Evolutionary conservation across 37 sponge, comb jelly and placozoan species (phyloP).

Genomic region (Amphimedon queenslandica): DNA sequence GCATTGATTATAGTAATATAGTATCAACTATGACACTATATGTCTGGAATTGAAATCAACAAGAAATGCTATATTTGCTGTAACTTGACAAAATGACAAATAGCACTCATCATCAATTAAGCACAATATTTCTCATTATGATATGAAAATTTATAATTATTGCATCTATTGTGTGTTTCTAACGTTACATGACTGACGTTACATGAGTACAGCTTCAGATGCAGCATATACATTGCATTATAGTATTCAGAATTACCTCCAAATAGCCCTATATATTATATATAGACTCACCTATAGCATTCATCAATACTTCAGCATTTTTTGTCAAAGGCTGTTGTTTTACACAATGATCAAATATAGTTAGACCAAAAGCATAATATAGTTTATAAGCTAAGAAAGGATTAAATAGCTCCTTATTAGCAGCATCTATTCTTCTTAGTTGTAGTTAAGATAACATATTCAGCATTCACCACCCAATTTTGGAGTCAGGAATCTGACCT

Average conservation of each 20-base stretch:
- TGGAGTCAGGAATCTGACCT: too few relatives aligned
- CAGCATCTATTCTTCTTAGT: not conserved
- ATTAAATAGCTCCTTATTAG: slow-evolving; percentile 5
- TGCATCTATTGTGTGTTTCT: not conserved
- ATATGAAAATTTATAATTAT: not conserved
- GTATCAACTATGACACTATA: slow-evolving; percentile 6
- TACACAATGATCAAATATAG: not conserved
- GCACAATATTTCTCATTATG: not conserved
- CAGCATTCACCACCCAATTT: too few relatives aligned
- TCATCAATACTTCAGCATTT: not conserved
- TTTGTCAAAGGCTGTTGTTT: not conserved
- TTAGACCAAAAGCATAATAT: slow-evolving; percentile 3
- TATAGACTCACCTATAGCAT: not conserved
- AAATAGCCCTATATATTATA: not conserved
- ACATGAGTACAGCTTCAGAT: not conserved
- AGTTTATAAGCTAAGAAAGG: slow-evolving; percentile 1
- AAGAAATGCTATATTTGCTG: too few relatives aligned
- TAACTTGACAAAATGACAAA: too few relatives aligned
- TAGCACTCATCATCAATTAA: not conserved
- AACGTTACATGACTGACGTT: too few relatives aligned
- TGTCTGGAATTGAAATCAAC: not conserved
- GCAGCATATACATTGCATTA: not conserved
- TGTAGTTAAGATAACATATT: too few relatives aligned
- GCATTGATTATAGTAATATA: not conserved
- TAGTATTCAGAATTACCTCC: slow-evolving; percentile 1